Base-by-base conservation (phyloP, 2,797 vertebrate species). In the Craterocephalus amniculus region DNA sequence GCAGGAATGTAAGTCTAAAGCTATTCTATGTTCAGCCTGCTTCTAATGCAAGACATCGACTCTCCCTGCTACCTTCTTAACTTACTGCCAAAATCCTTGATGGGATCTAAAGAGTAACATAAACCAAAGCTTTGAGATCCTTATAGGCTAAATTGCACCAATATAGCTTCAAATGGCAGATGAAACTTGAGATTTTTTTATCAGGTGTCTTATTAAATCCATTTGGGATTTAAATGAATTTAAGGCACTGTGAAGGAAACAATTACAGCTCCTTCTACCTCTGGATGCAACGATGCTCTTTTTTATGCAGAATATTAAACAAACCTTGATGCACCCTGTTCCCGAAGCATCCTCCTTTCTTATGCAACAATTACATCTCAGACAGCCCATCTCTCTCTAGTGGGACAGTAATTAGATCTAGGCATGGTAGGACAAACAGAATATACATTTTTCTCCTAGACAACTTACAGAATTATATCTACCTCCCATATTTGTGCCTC, bases 211-310 rank as follows among this genome's bases (percentile, higher is more conserved):
- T 79, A 66, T 57, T 24, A 71, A 81, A 84, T 68, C 67, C 68
- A 83, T 45, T 70, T 71, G 69, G 67, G 62, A 52, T 58, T 63
- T 71, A n/a, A n/a, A n/a, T n/a, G n/a, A n/a, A n/a, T n/a, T n/a
- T n/a, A n/a, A n/a, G n/a, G n/a, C n/a, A n/a, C n/a, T n/a, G n/a
- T n/a, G n/a, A n/a, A n/a, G n/a, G n/a, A n/a, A n/a, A n/a, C n/a
- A n/a, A n/a, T n/a, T n/a, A n/a, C n/a, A n/a, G n/a, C n/a, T 77
- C 38, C 52, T 75, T 77, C 58, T 61, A 52, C 81, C 74, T 71
- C 65, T 31, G 63, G 60, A 36, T 76, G 64, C 31, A 2, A n/a
- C 7, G 3, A 58, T 32, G 72, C 63, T 63, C 43, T 1, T 18
- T 51, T 56, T 58, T 12, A 2, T 32, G 60, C 73, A 32, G 51